Percentiles rank a stretch among this genome's conserved stretches.
Evolutionary conservation across 2,888 invertebrate genomes (phyloP).

Genomic region (Fragum sueziense): DNA sequence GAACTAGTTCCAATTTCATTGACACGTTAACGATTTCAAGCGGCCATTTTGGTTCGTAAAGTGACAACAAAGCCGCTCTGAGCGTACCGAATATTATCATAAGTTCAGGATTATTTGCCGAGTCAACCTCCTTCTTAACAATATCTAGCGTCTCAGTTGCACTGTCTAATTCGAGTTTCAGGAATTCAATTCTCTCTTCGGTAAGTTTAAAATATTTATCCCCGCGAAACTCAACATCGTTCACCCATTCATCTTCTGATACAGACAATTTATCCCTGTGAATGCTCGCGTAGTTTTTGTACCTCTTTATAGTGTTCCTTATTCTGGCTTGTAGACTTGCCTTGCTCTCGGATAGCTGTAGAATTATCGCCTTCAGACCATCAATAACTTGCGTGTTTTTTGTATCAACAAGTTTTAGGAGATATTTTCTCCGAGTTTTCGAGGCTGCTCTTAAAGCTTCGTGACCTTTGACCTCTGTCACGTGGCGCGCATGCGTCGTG

Average conservation of each 20-base stretch:
- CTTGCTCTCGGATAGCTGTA: constrained; percentile 38
- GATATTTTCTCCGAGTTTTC: constrained; percentile 30
- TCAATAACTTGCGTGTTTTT: constrained; percentile 27
- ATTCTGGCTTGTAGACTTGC: constrained; percentile 31
- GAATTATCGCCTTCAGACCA: constrained; percentile 19
- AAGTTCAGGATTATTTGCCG: constrained; percentile 41
- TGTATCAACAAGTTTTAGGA: constrained; percentile 28
- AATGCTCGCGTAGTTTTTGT: constrained; percentile 26
- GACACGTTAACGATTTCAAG: constrained; percentile 32
- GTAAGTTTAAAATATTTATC: constrained; percentile 28
- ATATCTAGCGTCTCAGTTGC: constrained; percentile 1
- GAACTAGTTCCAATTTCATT: constrained; percentile 34
- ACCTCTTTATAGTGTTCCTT: constrained; percentile 19
- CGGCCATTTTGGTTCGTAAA: constrained; percentile 50
- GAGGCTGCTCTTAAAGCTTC: constrained; percentile 37
- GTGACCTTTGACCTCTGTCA: constrained; percentile 44
- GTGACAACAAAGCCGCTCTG: constrained; percentile 38
- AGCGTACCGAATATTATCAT: constrained; percentile 36
- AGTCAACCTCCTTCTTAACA: constrained; percentile 29
- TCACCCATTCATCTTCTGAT: constrained; percentile 41
- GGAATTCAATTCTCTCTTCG: constrained; percentile 49
- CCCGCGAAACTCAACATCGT: constrained; percentile 17
- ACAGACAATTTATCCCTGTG: constrained; percentile 39
- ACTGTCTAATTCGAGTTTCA: constrained; percentile 30
- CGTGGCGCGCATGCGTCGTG: constrained; percentile 50